Evolutionary conservation across 2,888 invertebrate species (phyloP).

Genomic region (Drosophila crucigera): DNA sequence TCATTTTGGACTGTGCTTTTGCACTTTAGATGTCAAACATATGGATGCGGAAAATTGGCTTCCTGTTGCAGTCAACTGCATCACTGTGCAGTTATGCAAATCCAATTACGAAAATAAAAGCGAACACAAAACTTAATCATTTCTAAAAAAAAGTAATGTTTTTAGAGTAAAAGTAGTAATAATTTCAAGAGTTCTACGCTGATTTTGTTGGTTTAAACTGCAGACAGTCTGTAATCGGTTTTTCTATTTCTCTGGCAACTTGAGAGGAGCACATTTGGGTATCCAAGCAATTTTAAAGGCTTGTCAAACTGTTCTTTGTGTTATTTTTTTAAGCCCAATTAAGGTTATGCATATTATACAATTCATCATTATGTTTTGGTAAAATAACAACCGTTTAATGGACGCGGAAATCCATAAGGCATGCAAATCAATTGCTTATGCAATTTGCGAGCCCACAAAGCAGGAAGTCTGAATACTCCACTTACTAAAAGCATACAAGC

Average conservation of each 20-base stretch:
- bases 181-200: background rate
- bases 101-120: constrained; percentile 1
- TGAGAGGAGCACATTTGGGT: too few species aligned
- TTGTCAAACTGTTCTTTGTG: background rate
- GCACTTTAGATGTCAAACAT: constrained; percentile 43
- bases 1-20: constrained; percentile 12
- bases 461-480: constrained; percentile 59
- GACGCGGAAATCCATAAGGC: constrained; percentile 53
- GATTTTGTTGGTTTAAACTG: background rate
- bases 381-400: constrained; percentile 17
- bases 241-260: background rate
- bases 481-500: constrained; percentile 11
- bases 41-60: constrained; percentile 16
- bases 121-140: background rate
- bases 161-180: background rate
- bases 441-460: constrained; percentile 39
- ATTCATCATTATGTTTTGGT: background rate
- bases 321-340: background rate
- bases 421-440: constrained; percentile 48
- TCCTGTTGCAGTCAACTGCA: background rate
- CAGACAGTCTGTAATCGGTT: background rate
- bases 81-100: constrained; percentile 28
- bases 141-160: background rate
- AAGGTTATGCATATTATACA: background rate
- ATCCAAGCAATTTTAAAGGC: background rate